Conservation (phyloP, 2,888 invertebrate genomes). For the Tetramorium bicarinatum region DNA sequence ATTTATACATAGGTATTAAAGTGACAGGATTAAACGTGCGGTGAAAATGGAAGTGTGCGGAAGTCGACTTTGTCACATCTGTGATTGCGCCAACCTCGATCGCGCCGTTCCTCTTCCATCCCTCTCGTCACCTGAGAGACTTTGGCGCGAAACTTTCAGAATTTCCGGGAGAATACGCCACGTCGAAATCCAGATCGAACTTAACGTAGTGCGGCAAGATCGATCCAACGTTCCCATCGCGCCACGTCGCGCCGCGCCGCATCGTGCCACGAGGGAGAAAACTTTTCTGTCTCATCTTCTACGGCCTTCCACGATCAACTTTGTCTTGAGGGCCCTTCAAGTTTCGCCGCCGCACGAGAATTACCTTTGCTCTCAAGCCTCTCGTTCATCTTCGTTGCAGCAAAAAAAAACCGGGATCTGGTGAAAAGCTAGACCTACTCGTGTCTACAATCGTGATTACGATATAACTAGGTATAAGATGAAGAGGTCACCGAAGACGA, state of each 20-base stretch:
- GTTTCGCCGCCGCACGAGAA: constrained; percentile 66
- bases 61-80: constrained; percentile 45
- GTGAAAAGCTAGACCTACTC: background rate
- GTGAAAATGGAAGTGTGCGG: background rate
- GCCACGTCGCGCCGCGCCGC: background rate
- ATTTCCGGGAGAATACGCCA: constrained; percentile 49
- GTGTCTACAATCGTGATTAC: constrained; percentile 29
- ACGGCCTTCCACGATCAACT: constrained; percentile 51
- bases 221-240: constrained; percentile 43
- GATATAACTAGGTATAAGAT: background rate
- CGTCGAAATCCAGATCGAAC: constrained; percentile 60
- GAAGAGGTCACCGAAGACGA: background rate
- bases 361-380: constrained; percentile 68
- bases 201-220: constrained; percentile 46
- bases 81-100: constrained; percentile 37
- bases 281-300: constrained; percentile 58
- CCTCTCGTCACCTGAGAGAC: constrained; percentile 30
- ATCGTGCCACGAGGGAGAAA: constrained; percentile 36
- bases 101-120: background rate
- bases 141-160: constrained; percentile 56
- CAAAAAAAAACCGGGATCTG: background rate
- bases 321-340: constrained; percentile 66
- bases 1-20: background rate
- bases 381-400: constrained; percentile 26
- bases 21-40: constrained; percentile 1